These are phyloP conservation scores for Acrobasis suavella DNA, from an alignment of 2,888 invertebrate species.

Conservation along the genomic window DNA sequence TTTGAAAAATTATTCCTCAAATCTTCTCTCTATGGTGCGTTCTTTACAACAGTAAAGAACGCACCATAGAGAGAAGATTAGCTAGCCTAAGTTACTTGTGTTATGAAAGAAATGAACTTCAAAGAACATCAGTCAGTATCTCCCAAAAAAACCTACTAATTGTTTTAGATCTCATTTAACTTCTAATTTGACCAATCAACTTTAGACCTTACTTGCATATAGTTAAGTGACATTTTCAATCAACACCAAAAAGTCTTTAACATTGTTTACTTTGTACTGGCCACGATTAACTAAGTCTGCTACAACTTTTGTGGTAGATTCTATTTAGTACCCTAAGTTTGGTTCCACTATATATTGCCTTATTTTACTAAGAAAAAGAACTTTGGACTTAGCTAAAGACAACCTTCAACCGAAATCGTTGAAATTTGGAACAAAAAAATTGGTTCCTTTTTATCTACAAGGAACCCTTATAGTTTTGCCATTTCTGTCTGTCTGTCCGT, in stretches of 20 bases:
- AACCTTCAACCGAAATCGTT: too few relatives aligned
- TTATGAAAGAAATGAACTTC: not conserved
- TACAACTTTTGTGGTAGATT: slow-evolving; percentile 6
- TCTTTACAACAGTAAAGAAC: too few relatives aligned
- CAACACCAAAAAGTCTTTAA: slow-evolving; percentile 5
- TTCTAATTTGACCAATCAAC: not conserved
- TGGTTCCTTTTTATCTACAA: too few relatives aligned
- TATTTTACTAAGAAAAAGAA: not conserved
- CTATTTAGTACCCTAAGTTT: not conserved
- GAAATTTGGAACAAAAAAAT: too few relatives aligned
- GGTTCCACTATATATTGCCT: not conserved
- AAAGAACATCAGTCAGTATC: not conserved
- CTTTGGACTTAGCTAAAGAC: too few relatives aligned
- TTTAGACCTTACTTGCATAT: slow-evolving; percentile 2
- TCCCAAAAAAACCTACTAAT: slow-evolving; percentile 12
- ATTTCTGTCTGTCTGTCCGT: too few relatives aligned
- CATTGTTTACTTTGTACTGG: slow-evolving; percentile 17
- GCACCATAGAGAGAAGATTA: too few relatives aligned
- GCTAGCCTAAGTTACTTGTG: too few relatives aligned
- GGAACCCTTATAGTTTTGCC: too few relatives aligned
- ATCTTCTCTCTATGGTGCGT: too few relatives aligned
- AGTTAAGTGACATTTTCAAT: slow-evolving; percentile 10
- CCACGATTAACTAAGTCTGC: slow-evolving; percentile 11
- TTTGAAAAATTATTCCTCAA: too few relatives aligned
- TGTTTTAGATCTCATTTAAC: slow-evolving; percentile 1